These are phyloP conservation scores for Arnoldichthys spilopterus DNA, from an alignment of 2,797 vertebrate genomes.

Conservation along the genomic window DNA sequence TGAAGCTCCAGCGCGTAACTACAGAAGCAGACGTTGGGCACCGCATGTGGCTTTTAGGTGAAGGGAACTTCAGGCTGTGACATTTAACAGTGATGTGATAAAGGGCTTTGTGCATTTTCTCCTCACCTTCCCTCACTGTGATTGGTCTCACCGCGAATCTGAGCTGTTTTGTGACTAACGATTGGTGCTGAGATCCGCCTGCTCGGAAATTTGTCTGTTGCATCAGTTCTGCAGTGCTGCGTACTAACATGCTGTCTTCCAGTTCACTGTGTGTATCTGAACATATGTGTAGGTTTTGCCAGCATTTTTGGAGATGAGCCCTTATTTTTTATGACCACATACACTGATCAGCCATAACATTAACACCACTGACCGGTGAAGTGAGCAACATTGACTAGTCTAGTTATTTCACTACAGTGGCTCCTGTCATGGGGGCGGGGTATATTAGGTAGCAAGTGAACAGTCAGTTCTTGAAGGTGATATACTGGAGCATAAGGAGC, in stretches of 20 bases:
- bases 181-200: constrained; percentile 10
- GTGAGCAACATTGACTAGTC: too few species aligned
- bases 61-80: neutral
- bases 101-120: constrained; percentile 17
- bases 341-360: too few species aligned
- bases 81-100: neutral
- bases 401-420: too few species aligned
- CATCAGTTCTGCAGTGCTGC: constrained; percentile 34
- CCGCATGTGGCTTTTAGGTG: too few species aligned
- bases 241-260: constrained; percentile 38
- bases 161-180: constrained; percentile 24
- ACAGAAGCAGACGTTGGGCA: too few species aligned
- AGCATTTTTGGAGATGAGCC: neutral
- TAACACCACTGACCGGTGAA: too few species aligned
- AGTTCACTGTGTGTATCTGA: constrained; percentile 18
- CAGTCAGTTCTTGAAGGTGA: too few species aligned
- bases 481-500: too few species aligned
- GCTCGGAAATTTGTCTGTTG: constrained; percentile 16
- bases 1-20: too few species aligned
- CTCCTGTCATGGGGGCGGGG: too few species aligned
- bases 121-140: constrained; percentile 12
- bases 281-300: neutral
- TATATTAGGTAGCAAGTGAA: too few species aligned
- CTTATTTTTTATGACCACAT: too few species aligned
- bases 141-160: constrained; percentile 16